Percentiles rank a stretch among this genome's conserved stretches.
Conservation (phyloP, 2,797 vertebrate genomes). For the Melanogrammus aeglefinus region DNA sequence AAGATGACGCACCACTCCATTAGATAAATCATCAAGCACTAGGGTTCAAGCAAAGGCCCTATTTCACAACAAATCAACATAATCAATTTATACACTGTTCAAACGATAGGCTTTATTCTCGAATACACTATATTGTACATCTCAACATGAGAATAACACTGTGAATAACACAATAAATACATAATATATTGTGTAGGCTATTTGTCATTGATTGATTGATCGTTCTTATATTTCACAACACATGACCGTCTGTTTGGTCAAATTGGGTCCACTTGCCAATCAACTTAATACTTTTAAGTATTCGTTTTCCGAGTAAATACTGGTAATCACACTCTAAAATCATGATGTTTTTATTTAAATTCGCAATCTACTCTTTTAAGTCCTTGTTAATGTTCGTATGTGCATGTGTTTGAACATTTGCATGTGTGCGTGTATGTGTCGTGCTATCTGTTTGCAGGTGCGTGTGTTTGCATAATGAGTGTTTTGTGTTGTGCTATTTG, state of each 20-base stretch:
- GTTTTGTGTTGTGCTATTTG: slow-evolving; percentile 46
- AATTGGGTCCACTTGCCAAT: too few relatives aligned
- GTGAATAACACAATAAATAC: not conserved
- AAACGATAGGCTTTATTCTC: not conserved
- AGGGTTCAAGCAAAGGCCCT: too few relatives aligned
- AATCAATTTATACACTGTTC: not conserved
- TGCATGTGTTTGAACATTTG: slow-evolving; percentile 7
- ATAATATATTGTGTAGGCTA: not conserved
- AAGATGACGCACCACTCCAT: not conserved
- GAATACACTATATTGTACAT: not conserved
- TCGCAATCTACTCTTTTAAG: slow-evolving; percentile 26
- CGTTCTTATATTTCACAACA: not conserved
- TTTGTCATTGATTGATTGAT: not conserved
- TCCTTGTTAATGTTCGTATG: slow-evolving; percentile 27
- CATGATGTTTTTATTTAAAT: slow-evolving; percentile 30
- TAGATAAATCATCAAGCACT: not conserved
- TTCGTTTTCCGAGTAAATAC: slow-evolving; percentile 17
- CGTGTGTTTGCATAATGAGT: slow-evolving; percentile 58
- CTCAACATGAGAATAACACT: not conserved
- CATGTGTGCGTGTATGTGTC: slow-evolving; percentile 33
- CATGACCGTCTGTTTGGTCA: not conserved
- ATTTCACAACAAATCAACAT: not conserved
- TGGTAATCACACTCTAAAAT: slow-evolving; percentile 34
- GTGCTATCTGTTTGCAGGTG: slow-evolving; percentile 53
- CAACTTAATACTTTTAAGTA: not conserved